Base-by-base conservation (phyloP, 2,888 invertebrate species). In the Rutpela maculata region DNA sequence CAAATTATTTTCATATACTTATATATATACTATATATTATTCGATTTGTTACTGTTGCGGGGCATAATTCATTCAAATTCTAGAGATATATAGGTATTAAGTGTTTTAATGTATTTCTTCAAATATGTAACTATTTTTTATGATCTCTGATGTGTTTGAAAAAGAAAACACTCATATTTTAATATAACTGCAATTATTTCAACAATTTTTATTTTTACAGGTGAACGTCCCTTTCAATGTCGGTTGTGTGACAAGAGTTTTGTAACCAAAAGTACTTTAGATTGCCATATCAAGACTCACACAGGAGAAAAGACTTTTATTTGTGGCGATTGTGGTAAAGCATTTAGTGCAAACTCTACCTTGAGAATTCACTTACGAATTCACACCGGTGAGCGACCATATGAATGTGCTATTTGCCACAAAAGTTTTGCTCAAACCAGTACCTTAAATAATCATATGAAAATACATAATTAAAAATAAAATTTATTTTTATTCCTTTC, bases 221-320 rank as follows among this genome's bases (percentile, higher is more conserved):
- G 63, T 18, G 63, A 63, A 31, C 63, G 63, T 17, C 63, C 63
- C 11, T 63, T 35, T 17, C 63, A 35, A 10, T 63, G 63, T 18
- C 35, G 31, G 63, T 17, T 63, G 17, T 63, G 63, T 38, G 63
- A 17, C 12, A 63, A 63, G 11, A 38, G 38, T 38, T 63, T 63
- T 18, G 15, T 63, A 10, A 63, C 63, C 17, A 63, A 15, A 63
- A 63, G 63, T 18, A 31, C 63, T 15, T 17, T 63, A 38, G 63
- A 31, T 15, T 35, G 35, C 35, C 63, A 63, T 38, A 18, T 38
- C 11, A 63, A 17, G 11, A 63, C 38, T 17, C 63, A 63, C 17
- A 68, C 68, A 31, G 68, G 68, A 10, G 68, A 68, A 26, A 68
- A 68, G 22, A n/a, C 56, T 22, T 63, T 35, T 31, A 17, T 63